A percentile compares a stretch with the other conserved stretches of the same genome.
These are phyloP conservation scores for Tetanocera ferruginea DNA, from an alignment of 2,888 invertebrate genomes.

Conservation along the genomic window DNA sequence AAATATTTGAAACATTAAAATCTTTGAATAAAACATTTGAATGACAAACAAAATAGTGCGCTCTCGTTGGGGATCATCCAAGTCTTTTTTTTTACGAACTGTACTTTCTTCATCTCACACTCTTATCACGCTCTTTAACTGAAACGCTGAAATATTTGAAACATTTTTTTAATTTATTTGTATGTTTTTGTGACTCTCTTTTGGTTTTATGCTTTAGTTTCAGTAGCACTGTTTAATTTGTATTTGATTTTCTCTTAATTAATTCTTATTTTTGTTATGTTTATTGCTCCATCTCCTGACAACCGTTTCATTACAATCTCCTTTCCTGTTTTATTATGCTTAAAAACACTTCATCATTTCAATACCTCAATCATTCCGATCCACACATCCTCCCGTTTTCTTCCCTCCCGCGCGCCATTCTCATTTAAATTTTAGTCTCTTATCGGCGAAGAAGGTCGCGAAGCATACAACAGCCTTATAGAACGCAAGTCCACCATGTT, in stretches of 20 bases:
- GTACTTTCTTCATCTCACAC: neutral
- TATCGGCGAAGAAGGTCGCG: conserved; percentile 89
- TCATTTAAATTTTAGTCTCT: conserved; percentile 76
- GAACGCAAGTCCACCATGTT: conserved; percentile 75
- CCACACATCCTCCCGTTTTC: conserved; percentile 14
- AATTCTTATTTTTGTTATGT: conserved; percentile 38
- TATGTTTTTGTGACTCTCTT: neutral
- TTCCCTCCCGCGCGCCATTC: conserved; percentile 40
- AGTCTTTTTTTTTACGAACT: neutral
- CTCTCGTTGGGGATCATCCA: no score
- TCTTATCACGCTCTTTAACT: neutral
- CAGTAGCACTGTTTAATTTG: conserved; percentile 31
- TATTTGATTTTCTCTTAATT: conserved; percentile 35
- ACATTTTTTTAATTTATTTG: conserved; percentile 1
- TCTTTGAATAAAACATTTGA: neutral
- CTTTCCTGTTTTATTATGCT: conserved; percentile 26
- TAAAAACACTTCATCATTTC: conserved; percentile 32
- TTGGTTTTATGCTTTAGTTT: conserved; percentile 24
- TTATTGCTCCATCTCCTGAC: conserved; percentile 31
- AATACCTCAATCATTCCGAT: conserved; percentile 38
- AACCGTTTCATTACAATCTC: conserved; percentile 25
- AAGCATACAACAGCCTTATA: conserved; percentile 93
- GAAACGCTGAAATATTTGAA: neutral
- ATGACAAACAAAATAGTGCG: no score
- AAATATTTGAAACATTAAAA: neutral